Evolutionary conservation across 2,797 vertebrate species (phyloP).

Genomic region (Crenuchus spilurus): DNA sequence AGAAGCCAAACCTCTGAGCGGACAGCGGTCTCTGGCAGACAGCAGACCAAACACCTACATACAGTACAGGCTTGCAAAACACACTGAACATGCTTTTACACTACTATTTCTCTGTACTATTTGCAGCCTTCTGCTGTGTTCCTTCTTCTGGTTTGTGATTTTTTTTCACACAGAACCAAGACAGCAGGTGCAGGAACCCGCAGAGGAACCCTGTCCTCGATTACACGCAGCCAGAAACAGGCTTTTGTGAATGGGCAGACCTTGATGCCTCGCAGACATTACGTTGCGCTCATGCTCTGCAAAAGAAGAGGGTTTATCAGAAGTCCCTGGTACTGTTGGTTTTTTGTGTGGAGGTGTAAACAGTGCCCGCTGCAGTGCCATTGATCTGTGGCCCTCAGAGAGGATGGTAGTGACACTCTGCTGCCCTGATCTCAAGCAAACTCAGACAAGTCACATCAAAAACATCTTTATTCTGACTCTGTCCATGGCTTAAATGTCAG

Average conservation of each 20-base stretch:
- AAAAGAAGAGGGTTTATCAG: not conserved
- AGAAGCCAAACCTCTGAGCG: conserved; percentile 52
- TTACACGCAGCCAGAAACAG: not conserved
- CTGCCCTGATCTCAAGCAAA: not conserved
- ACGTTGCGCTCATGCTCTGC: not conserved
- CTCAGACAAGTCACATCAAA: conserved; percentile 44
- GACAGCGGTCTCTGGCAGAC: conserved; percentile 56
- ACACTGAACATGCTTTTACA: conserved; percentile 33
- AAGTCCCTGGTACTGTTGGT: not conserved
- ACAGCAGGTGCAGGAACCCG: conserved; percentile 1
- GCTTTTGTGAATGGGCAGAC: not conserved
- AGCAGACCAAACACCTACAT: conserved; percentile 49
- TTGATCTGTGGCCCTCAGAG: not conserved
- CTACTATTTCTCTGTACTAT: conserved; percentile 20
- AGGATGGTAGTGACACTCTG: not conserved
- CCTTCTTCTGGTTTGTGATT: conserved; percentile 26
- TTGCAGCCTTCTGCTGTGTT: conserved; percentile 8
- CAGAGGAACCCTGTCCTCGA: not conserved
- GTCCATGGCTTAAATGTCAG: too few relatives aligned
- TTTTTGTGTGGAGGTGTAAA: conserved; percentile 2
- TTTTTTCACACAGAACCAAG: not conserved
- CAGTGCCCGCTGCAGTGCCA: not conserved
- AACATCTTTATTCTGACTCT: conserved; percentile 6
- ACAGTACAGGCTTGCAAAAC: conserved; percentile 51
- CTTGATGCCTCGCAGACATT: not conserved